Percentiles rank a stretch among this genome's conserved stretches.
phyloP scores from a whole-genome alignment of 2,888 invertebrate species.

The Gandaritis pyraliata region DNA sequence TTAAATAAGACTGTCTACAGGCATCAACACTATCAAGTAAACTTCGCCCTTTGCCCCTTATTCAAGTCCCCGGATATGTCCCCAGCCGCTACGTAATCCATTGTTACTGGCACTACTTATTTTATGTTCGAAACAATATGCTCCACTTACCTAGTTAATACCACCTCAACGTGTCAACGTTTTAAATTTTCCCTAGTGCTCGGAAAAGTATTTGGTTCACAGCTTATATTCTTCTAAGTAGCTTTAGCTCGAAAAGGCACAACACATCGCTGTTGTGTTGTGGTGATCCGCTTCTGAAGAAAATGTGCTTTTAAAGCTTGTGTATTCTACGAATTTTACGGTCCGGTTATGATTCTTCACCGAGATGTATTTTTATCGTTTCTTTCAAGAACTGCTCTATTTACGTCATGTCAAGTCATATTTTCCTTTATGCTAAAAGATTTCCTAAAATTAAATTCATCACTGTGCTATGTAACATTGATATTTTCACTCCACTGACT shows the following conservation, averaged over 20 bases:
- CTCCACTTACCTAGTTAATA: slow-evolving; percentile 40
- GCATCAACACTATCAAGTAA: slow-evolving; percentile 15
- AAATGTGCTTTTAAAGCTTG: slow-evolving; percentile 19
- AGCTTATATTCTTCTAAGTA: slow-evolving; percentile 17
- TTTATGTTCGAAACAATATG: slow-evolving; percentile 37
- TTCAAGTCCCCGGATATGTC: slow-evolving; percentile 32
- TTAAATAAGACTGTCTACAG: slow-evolving; percentile 11
- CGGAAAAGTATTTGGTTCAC: slow-evolving; percentile 22
- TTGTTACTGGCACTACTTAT: slow-evolving; percentile 38
- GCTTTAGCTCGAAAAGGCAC: slow-evolving; percentile 10
- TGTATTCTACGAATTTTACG: slow-evolving; percentile 19
- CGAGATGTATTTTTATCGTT: slow-evolving; percentile 11
- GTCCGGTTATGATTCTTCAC: slow-evolving; percentile 10
- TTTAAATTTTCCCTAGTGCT: slow-evolving; percentile 20
- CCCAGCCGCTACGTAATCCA: slow-evolving; percentile 37
- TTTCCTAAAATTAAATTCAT: slow-evolving; percentile 1
- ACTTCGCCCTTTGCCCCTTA: slow-evolving; percentile 25
- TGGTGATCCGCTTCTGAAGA: slow-evolving; percentile 16
- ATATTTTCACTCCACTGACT: not conserved
- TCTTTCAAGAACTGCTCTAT: slow-evolving; percentile 10
- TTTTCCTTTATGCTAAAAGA: slow-evolving; percentile 2
- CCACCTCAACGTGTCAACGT: slow-evolving; percentile 19
- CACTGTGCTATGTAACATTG: not conserved
- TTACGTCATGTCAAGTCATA: slow-evolving; percentile 13
- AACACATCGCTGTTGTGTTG: slow-evolving; percentile 1